Percentiles rank a stretch among this genome's conserved stretches.
These are phyloP conservation scores for Melanargia galathea DNA, from an alignment of 2,888 invertebrate species.

Conservation along the genomic window DNA sequence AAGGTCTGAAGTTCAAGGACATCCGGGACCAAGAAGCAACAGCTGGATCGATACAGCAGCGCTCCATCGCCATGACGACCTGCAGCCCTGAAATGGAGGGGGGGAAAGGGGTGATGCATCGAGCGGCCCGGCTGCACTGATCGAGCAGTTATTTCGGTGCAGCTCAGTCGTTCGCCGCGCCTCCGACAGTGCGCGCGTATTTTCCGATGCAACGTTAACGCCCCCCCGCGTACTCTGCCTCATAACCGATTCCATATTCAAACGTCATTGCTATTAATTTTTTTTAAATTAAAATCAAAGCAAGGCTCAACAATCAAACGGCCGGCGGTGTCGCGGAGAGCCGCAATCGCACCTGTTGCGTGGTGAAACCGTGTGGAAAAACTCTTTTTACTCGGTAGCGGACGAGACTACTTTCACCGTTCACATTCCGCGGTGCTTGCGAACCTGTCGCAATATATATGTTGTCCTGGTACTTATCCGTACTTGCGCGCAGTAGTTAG, in stretches of 20 bases:
- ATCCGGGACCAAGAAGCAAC: conserved; percentile 64
- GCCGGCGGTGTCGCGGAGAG: conserved; percentile 27
- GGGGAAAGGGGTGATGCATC: conserved; percentile 60
- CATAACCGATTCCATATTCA: conserved; percentile 41
- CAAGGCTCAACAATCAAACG: conserved; percentile 10
- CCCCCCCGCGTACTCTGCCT: conserved; percentile 55
- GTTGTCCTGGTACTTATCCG: conserved; percentile 42
- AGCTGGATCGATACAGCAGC: conserved; percentile 73
- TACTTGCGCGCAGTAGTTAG: conserved; percentile 37
- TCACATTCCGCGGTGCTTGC: conserved; percentile 71
- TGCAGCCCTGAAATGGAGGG: conserved; percentile 76
- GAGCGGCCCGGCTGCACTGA: conserved; percentile 76
- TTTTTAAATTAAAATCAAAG: conserved; percentile 19
- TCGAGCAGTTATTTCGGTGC: conserved; percentile 82
- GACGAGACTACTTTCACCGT: conserved; percentile 77
- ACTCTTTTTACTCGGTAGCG: conserved; percentile 76
- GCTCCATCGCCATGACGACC: conserved; percentile 60
- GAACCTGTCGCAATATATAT: conserved; percentile 54
- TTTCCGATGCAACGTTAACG: conserved; percentile 51
- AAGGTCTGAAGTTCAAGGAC: conserved; percentile 45
- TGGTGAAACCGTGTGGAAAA: conserved; percentile 78
- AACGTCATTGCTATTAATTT: conserved; percentile 36
- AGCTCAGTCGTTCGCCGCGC: conserved; percentile 74
- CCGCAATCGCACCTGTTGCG: conserved; percentile 63
- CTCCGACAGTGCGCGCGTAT: conserved; percentile 69